Conservation (phyloP, 2,113 vertebrate genomes). For the Brachirus orientalis region DNA sequence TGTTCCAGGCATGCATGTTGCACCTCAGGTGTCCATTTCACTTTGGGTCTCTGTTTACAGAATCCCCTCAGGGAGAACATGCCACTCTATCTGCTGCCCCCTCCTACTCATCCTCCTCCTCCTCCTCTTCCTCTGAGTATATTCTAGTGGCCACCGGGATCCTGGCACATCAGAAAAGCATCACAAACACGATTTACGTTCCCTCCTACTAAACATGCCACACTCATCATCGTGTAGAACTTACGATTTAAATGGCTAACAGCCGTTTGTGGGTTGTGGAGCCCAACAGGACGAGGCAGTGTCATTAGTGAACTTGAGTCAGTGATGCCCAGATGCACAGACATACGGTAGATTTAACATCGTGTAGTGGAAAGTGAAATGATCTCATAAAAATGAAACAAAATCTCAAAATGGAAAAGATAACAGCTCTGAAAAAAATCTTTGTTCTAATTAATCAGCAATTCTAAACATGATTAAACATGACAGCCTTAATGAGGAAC, state of each 20-base stretch:
- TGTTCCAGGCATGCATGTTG: slow-evolving; percentile 38
- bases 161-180: slow-evolving; percentile 42
- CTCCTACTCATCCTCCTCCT: background rate
- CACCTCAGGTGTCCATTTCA: slow-evolving; percentile 63
- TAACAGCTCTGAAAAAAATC: too few relatives aligned
- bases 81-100: slow-evolving; percentile 21
- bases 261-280: background rate
- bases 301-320: background rate
- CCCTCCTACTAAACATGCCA: slow-evolving; percentile 32
- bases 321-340: background rate
- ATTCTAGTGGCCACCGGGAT: slow-evolving; percentile 29
- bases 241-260: slow-evolving; percentile 36
- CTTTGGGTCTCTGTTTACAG: slow-evolving; percentile 66
- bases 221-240: slow-evolving; percentile 30
- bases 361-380: too few relatives aligned
- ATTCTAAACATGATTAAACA: too few relatives aligned
- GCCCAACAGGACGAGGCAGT: too few relatives aligned
- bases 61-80: slow-evolving; percentile 55
- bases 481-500: too few relatives aligned
- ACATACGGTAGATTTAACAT: background rate
- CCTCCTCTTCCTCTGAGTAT: background rate
- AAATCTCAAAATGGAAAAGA: background rate
- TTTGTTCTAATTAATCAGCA: too few relatives aligned
- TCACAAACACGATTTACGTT: slow-evolving; percentile 55
- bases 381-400: slow-evolving; percentile 2